These are phyloP conservation scores for Zaprionus bogoriensis DNA, from an alignment of 2,888 invertebrate species.

Conservation along the genomic window DNA sequence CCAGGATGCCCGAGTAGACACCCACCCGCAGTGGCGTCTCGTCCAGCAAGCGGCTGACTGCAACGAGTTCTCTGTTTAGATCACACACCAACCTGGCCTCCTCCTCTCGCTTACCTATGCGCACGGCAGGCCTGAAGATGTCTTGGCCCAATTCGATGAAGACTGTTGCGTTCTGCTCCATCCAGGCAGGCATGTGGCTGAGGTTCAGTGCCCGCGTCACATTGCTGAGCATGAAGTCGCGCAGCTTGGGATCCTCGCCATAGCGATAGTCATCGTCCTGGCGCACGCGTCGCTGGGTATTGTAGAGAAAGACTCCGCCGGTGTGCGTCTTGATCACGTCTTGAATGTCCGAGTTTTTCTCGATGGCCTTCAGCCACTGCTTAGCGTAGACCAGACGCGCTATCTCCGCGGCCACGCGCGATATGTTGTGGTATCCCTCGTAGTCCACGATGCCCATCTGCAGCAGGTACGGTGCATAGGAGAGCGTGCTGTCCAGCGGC, in stretches of 20 bases:
- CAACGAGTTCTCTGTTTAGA: no score
- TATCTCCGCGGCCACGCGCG: constrained; percentile 83
- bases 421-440: constrained; percentile 86
- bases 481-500: constrained; percentile 91
- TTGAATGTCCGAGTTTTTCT: constrained; percentile 66
- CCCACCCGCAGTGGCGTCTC: constrained; percentile 87
- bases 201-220: constrained; percentile 87
- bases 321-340: constrained; percentile 43
- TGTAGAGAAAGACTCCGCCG: constrained; percentile 83
- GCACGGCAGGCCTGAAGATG: constrained; percentile 91
- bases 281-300: constrained; percentile 86
- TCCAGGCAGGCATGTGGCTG: constrained; percentile 87
- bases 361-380: constrained; percentile 85
- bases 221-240: constrained; percentile 87
- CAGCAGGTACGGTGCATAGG: constrained; percentile 91
- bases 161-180: constrained; percentile 85
- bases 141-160: constrained; percentile 86
- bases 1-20: constrained; percentile 91
- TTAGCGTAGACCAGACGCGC: constrained; percentile 84
- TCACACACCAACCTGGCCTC: no score
- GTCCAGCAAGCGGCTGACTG: constrained; percentile 88
- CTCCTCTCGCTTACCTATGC: constrained; percentile 86
- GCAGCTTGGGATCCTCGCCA: constrained; percentile 78
- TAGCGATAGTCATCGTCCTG: constrained; percentile 83
- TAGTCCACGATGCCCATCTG: constrained; percentile 89